A percentile compares a stretch with the other conserved stretches of the same genome.
Evolutionary conservation across 1,140 invertebrate species (phyloP).

Genomic region (Calephelis virginiensis): DNA sequence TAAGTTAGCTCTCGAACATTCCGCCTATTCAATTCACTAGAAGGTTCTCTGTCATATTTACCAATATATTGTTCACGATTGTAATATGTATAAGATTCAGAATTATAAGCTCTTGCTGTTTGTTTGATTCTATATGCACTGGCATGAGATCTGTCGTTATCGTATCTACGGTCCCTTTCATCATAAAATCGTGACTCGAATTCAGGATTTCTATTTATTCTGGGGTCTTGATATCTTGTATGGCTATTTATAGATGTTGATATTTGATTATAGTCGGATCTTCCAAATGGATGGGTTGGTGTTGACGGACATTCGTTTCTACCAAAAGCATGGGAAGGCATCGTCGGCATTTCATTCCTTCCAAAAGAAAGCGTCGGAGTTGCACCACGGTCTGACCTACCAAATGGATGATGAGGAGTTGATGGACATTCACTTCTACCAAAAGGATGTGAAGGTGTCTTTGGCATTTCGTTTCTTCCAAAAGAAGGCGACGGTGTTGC

Average conservation of each 20-base stretch:
- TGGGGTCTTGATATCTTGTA: constrained; percentile 41
- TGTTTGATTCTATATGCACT: constrained; percentile 5
- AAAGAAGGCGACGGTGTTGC: constrained; percentile 45
- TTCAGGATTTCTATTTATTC: constrained; percentile 48
- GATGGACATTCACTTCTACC: too few species aligned
- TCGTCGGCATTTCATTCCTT: constrained; percentile 24
- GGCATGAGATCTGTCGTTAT: constrained; percentile 29
- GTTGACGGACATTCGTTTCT: constrained; percentile 47
- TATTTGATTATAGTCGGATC: constrained; percentile 37
- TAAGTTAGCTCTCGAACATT: not conserved
- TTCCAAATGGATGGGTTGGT: constrained; percentile 24
- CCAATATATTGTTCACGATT: not conserved
- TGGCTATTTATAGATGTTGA: constrained; percentile 25
- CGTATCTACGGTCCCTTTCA: constrained; percentile 35
- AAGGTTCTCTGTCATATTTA: not conserved
- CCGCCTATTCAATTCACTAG: not conserved
- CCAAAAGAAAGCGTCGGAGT: constrained; percentile 43
- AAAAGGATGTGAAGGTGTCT: not conserved
- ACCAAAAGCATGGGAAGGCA: constrained; percentile 34
- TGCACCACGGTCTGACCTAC: constrained; percentile 28
- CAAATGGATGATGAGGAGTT: not conserved
- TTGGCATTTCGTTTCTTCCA: constrained; percentile 28
- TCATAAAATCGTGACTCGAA: constrained; percentile 30
- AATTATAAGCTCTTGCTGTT: not conserved
- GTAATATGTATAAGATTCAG: not conserved